These are phyloP conservation scores for Amorpha juglandis DNA, from an alignment of 2,888 invertebrate genomes.

Conservation along the genomic window DNA sequence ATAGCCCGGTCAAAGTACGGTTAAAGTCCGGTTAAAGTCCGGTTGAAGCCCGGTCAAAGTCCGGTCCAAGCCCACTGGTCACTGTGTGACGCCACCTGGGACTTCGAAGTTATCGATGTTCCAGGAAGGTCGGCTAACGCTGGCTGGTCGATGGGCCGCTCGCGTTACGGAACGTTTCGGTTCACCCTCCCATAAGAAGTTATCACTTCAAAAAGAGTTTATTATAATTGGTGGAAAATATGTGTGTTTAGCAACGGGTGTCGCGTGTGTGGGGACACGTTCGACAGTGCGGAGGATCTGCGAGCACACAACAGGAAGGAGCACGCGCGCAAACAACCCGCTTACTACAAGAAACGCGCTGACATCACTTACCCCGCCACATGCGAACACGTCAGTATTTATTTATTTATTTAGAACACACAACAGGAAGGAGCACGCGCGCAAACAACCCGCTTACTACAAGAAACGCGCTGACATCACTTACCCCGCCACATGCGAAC, in stretches of 20 bases:
- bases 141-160: too few relatives aligned
- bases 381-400: slow-evolving; percentile 64
- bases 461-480: slow-evolving; percentile 50
- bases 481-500: slow-evolving; percentile 67
- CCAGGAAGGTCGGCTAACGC: too few relatives aligned
- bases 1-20: too few relatives aligned
- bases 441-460: slow-evolving; percentile 66
- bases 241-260: slow-evolving; percentile 61
- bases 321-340: slow-evolving; percentile 66
- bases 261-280: slow-evolving; percentile 68
- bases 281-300: slow-evolving; percentile 59
- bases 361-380: slow-evolving; percentile 57
- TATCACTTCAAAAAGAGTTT: too few relatives aligned
- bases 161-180: too few relatives aligned
- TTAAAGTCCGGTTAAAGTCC: too few relatives aligned
- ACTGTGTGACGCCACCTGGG: too few relatives aligned
- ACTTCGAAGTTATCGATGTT: too few relatives aligned
- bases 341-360: slow-evolving; percentile 63
- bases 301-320: slow-evolving; percentile 63
- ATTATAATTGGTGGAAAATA: too few relatives aligned
- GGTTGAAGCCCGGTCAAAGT: too few relatives aligned
- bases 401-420: slow-evolving; percentile 60
- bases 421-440: slow-evolving; percentile 65
- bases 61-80: too few relatives aligned
- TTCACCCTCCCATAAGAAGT: too few relatives aligned